Conservation (phyloP, 2,797 vertebrate genomes). For the Parotocinclus haroldoi region DNA sequence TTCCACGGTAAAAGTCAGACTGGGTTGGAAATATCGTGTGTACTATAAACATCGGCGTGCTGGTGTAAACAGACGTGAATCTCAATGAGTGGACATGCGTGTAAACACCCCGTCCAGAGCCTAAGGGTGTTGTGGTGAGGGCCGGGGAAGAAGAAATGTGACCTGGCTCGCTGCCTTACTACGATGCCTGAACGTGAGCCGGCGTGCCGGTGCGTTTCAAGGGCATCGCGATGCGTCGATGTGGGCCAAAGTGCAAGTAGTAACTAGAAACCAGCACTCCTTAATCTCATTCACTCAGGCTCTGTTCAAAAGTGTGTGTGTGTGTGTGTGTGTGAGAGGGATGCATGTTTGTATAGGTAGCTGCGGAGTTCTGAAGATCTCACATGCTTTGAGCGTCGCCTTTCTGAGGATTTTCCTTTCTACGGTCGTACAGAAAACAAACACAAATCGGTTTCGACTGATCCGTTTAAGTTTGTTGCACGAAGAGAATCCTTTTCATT, state of each 20-base stretch:
- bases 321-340: not conserved
- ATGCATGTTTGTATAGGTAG: too few species aligned
- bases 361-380: too few species aligned
- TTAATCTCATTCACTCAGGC: not conserved
- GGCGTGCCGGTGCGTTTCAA: slow-evolving; percentile 46
- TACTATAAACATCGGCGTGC: slow-evolving; percentile 47
- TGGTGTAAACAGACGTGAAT: slow-evolving; percentile 39
- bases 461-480: too few species aligned
- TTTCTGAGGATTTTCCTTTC: too few species aligned
- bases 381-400: too few species aligned
- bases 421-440: too few species aligned
- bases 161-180: slow-evolving; percentile 33
- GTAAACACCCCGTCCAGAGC: slow-evolving; percentile 48
- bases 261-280: not conserved
- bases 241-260: slow-evolving; percentile 19
- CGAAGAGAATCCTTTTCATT: too few species aligned
- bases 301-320: not conserved
- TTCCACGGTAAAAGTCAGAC: slow-evolving; percentile 32
- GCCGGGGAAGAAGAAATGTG: slow-evolving; percentile 36
- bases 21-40: slow-evolving; percentile 35
- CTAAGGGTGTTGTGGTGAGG: slow-evolving; percentile 40
- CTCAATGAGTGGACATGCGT: slow-evolving; percentile 44
- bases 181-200: slow-evolving; percentile 23
- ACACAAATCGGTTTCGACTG: too few species aligned
- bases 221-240: slow-evolving; percentile 21